Percentiles rank a stretch among this genome's conserved stretches.
Conservation (phyloP, 2,113 vertebrate species). For the Sceloporus undulatus region DNA sequence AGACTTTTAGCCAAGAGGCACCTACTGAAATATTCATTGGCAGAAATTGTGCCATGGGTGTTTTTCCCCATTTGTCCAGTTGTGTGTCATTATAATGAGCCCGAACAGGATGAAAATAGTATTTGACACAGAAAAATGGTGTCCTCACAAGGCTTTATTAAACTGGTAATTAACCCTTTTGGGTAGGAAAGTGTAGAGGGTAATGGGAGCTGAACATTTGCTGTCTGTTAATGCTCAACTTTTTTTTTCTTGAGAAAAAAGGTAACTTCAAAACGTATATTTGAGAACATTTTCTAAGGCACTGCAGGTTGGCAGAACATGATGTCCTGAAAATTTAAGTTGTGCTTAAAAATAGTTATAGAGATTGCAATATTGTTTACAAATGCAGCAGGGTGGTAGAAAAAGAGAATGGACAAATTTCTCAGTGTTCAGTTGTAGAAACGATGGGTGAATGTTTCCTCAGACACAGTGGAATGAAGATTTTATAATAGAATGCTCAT, state of each 20-base stretch:
- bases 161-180: constrained; percentile 75
- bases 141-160: constrained; percentile 68
- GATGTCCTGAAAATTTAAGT: not conserved
- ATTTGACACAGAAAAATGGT: constrained; percentile 70
- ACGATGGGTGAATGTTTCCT: not conserved
- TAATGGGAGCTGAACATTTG: constrained; percentile 45
- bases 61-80: constrained; percentile 81
- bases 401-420: not conserved
- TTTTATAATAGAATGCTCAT: not conserved
- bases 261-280: not conserved
- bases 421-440: not conserved
- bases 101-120: constrained; percentile 70
- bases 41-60: constrained; percentile 83
- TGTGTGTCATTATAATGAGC: constrained; percentile 78
- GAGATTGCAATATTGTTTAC: not conserved
- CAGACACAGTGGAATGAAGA: not conserved
- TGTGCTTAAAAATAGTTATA: not conserved
- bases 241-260: not conserved
- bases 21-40: constrained; percentile 85
- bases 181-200: constrained; percentile 39
- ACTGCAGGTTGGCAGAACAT: not conserved
- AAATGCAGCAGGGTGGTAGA: not conserved
- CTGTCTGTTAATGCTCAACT: constrained; percentile 14
- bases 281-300: constrained; percentile 20
- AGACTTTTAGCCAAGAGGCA: constrained; percentile 85